phyloP scores from a whole-genome alignment of 2,888 invertebrate species.

The Oxycera nigricornis region DNA sequence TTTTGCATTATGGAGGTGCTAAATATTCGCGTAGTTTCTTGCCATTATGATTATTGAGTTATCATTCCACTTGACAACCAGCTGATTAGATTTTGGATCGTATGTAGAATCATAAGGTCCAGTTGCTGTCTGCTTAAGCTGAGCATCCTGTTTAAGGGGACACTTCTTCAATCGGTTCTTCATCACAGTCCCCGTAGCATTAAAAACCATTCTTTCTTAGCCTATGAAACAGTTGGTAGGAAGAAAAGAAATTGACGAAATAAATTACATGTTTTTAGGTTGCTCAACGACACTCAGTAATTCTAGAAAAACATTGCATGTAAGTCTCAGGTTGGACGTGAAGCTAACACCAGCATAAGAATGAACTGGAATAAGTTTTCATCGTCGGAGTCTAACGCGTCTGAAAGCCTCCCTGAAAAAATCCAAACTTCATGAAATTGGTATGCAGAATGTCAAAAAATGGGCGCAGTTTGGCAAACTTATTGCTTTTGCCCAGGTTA shows the following conservation, averaged over 20 bases:
- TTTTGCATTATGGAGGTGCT: neutral
- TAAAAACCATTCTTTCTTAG: neutral
- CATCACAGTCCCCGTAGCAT: neutral
- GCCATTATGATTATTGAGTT: neutral
- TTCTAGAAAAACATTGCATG: neutral
- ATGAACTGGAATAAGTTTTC: neutral
- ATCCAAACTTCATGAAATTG: conserved; percentile 28
- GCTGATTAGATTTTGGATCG: neutral
- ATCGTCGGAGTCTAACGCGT: neutral
- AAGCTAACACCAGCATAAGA: neutral
- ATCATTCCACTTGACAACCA: conserved; percentile 20
- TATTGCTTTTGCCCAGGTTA: neutral
- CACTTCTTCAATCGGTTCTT: neutral
- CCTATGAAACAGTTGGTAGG: neutral
- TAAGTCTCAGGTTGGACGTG: neutral
- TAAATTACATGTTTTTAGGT: neutral
- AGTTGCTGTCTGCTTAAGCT: neutral
- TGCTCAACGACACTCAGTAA: neutral
- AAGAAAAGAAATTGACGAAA: conserved; percentile 5
- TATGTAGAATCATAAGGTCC: conserved; percentile 1
- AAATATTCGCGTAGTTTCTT: neutral
- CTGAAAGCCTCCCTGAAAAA: neutral
- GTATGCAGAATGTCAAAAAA: neutral
- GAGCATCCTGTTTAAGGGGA: neutral
- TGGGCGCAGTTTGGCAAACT: conserved; percentile 15